These are phyloP conservation scores for Tenebrio molitor DNA, from an alignment of 1,140 invertebrate genomes.

Conservation along the genomic window DNA sequence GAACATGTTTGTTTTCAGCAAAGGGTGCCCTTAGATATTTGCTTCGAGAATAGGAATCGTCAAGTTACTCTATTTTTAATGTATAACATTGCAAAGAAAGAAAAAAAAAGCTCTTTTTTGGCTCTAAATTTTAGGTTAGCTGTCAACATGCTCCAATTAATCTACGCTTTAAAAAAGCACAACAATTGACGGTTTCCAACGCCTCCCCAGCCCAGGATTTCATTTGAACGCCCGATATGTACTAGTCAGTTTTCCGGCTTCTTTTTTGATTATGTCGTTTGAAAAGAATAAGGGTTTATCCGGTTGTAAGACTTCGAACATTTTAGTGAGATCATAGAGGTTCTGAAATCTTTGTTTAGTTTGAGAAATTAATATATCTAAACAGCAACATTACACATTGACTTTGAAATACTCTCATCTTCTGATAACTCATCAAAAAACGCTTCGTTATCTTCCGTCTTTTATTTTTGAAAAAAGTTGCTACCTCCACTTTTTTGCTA, in stretches of 20 bases:
- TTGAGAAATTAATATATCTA: constrained; percentile 49
- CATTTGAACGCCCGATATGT: too few species aligned
- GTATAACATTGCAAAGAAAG: too few species aligned
- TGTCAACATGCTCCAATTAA: too few species aligned
- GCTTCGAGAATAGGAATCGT: too few species aligned
- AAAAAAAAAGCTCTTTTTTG: too few species aligned
- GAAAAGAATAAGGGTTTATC: constrained; percentile 54
- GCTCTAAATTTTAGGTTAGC: too few species aligned
- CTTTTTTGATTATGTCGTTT: constrained; percentile 55
- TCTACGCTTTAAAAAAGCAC: too few species aligned
- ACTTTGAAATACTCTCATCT: constrained; percentile 46
- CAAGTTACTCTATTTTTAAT: too few species aligned
- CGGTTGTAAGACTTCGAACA: constrained; percentile 58
- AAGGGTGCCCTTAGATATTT: too few species aligned
- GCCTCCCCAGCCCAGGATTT: too few species aligned
- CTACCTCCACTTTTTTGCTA: constrained; percentile 32
- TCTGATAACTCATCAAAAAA: constrained; percentile 51
- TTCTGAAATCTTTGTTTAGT: constrained; percentile 43
- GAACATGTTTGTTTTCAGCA: too few species aligned
- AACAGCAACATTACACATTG: constrained; percentile 47
- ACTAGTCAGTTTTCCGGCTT: constrained; percentile 54
- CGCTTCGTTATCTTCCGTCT: constrained; percentile 51
- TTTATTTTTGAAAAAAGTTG: constrained; percentile 51
- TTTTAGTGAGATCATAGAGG: constrained; percentile 23
- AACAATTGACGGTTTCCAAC: too few species aligned